phyloP scores from a whole-genome alignment of 1,140 invertebrate genomes.

The Cyphomyrmex costatus region DNA sequence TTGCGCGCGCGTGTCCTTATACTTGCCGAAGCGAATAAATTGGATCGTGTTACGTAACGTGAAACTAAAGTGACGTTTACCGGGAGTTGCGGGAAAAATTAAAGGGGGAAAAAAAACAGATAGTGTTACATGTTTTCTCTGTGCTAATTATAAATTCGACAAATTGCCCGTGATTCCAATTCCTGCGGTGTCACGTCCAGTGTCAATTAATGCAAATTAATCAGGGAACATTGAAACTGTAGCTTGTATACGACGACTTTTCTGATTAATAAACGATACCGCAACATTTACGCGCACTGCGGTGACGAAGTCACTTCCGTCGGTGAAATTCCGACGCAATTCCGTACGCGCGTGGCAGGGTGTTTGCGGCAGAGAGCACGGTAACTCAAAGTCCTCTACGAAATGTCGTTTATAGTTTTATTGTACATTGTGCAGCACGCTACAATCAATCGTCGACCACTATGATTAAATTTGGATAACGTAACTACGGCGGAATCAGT shows the following conservation, averaged over 20 bases:
- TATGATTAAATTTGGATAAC: slow-evolving; percentile 33
- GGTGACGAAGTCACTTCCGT: background rate
- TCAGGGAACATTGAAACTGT: slow-evolving; percentile 21
- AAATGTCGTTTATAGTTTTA: background rate
- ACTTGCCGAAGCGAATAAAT: slow-evolving; percentile 51
- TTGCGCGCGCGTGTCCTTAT: slow-evolving; percentile 48
- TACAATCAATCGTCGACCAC: slow-evolving; percentile 2
- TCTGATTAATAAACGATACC: slow-evolving; percentile 22
- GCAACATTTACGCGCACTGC: background rate
- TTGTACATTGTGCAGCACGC: background rate
- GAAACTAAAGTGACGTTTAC: slow-evolving; percentile 32
- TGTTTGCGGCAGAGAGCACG: background rate
- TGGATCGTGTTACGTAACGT: slow-evolving; percentile 47
- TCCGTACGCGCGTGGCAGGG: background rate
- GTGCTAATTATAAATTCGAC: slow-evolving; percentile 39
- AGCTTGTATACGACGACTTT: slow-evolving; percentile 29
- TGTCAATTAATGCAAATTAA: slow-evolving; percentile 50
- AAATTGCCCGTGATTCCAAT: slow-evolving; percentile 39
- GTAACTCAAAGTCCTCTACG: slow-evolving; percentile 4
- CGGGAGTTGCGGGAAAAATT: slow-evolving; percentile 17
- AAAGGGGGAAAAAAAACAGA: slow-evolving; percentile 17
- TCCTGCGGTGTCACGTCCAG: background rate
- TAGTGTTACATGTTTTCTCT: slow-evolving; percentile 33
- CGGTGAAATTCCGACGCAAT: slow-evolving; percentile 10
- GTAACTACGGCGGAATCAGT: background rate